Base-by-base conservation (phyloP, 2,797 vertebrate species). In the Rhinophrynus dorsalis region DNA sequence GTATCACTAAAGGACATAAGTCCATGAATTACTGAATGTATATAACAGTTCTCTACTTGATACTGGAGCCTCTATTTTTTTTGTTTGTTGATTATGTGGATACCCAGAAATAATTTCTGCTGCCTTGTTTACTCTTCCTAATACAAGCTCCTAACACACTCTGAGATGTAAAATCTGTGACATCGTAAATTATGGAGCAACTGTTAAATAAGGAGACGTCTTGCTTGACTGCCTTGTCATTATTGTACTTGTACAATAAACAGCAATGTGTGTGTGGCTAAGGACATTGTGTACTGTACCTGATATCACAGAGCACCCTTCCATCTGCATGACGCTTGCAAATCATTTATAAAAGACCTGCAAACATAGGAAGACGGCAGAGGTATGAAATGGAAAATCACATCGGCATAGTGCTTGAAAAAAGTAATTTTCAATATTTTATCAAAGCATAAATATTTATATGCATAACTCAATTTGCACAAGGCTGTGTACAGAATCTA, bases 401-500 rank as follows among this genome's bases (percentile, higher is more conserved):
- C 44, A 52, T 69, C 58, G 35, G 26, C 44, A 24, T 47, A 56
- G 52, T 57, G 38, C 64, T 33, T 47, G 47, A 55, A 13, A 69
- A 69, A 56, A 63, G 37, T 47, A 54, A 55, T 63, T 70, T 63
- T 54, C 48, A 62, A 45, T 62, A 62, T 62, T 70, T 70, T 63
- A 62, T 55, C 40, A 62, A 63, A 55, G 50, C 47, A 70, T 70
- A 55, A 54, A 62, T 62, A 70, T 70, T 51, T 70, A 70, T 70
- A 35, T 23, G 29, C 6, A 24, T 37, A 56, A 62, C 50, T 37
- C 58, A 70, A 70, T 62, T 62, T 62, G 15, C 29, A n/a, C 40
- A 18, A 21, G 11, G 23, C 50, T 70, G 5, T 68, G 20, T 52
- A 56, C 45, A 21, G 20, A 32, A 29, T 13, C 15, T 54, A 63